Base-by-base conservation (phyloP, 2,797 vertebrate genomes). In the Lophura swinhoii region DNA sequence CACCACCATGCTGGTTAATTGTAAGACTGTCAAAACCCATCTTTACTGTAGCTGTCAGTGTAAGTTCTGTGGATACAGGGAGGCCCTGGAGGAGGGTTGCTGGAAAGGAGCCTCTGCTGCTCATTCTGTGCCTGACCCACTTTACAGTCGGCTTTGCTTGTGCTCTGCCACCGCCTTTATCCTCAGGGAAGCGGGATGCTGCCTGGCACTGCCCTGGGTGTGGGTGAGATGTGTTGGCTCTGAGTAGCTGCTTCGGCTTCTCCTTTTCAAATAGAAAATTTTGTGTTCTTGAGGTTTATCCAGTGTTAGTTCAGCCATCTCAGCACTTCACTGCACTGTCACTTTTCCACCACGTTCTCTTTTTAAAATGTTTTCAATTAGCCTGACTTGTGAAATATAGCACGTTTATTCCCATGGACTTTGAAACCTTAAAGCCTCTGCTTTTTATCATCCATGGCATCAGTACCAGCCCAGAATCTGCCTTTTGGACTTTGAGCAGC, bases 121-220 rank as follows among this genome's bases (percentile, higher is more conserved):
- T 84, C 29, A 15, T 53, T 70, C 56, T 49, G 43, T 1, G 9
- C 74, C 70, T 90, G 88, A 93, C 84, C 92, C 87, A 58, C 56
- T 94, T 96, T 68, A 28, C 76, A 75, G 85, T 71, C 49, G 59
- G 70, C 83, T 78, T 63, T 1, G 12, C 68, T 84, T 43, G 46
- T 66, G 62, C 35, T 58, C 44, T 44, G 3, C 28, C 0, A 9
- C 58, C 0, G 4, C 1, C 4, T 56, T 67, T 81, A 33, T 55
- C 83, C 88, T 67, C 2, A 2, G 93, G 91, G 83, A 62, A 49
- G 63, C 58, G 21, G 26, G 68, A 5, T 2, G 1, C 31, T 39
- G 60, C 3, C 9, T 1, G 6, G 23, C 7, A 37, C 82, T 49
- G 88, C 68, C 44, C 43, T 31, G 14, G 74, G 35, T 77, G 21